These are phyloP conservation scores for Mus spicilegus DNA, from an alignment of 2,113 vertebrate species.

Conservation along the genomic window DNA sequence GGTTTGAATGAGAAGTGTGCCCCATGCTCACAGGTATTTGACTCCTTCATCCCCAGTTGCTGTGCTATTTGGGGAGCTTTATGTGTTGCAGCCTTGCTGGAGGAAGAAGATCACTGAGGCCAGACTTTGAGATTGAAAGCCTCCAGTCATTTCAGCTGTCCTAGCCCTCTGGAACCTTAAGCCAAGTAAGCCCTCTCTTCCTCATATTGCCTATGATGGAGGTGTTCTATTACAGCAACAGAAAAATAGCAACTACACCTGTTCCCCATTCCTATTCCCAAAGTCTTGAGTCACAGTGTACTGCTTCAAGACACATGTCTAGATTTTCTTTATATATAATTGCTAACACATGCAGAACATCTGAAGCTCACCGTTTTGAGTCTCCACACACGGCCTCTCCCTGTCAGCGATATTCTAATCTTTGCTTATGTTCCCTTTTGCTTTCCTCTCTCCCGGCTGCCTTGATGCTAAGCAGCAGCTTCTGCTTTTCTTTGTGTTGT, in stretches of 20 bases:
- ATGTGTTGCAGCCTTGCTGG: neutral
- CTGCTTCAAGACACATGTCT: neutral
- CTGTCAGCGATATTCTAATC: neutral
- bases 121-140: neutral
- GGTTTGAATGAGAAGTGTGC: too few relatives aligned
- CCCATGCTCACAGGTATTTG: neutral
- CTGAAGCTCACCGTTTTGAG: neutral
- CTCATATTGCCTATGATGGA: neutral
- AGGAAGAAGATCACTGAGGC: neutral
- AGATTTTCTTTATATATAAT: neutral
- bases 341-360: neutral
- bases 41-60: neutral
- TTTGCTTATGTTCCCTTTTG: neutral
- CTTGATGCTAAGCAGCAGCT: neutral
- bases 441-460: neutral
- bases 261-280: neutral
- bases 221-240: neutral
- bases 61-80: neutral
- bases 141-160: neutral
- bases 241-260: neutral
- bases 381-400: neutral
- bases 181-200: neutral
- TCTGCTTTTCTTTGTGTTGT: neutral
- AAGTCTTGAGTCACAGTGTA: neutral
- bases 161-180: neutral